phyloP scores from a whole-genome alignment of 2,888 invertebrate genomes.

The Polydrusus cervinus region DNA sequence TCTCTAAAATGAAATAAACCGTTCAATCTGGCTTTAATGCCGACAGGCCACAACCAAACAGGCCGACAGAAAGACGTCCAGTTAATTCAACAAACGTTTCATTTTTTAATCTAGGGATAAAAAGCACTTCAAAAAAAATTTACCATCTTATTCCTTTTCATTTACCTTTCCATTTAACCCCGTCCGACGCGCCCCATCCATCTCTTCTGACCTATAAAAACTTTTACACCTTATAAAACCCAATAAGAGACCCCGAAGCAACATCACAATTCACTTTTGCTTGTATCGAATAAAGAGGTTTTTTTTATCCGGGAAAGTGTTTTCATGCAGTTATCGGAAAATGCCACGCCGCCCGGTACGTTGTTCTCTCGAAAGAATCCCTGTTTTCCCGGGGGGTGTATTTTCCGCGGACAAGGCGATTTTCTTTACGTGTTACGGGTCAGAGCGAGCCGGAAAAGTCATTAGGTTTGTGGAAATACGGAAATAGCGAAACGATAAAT shows the following conservation, averaged over 20 bases:
- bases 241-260: constrained; percentile 21
- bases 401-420: constrained; percentile 16
- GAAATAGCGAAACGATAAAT: constrained; percentile 10
- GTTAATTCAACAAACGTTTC: too few relatives aligned
- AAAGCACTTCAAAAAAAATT: too few relatives aligned
- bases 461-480: constrained; percentile 13
- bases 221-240: constrained; percentile 26
- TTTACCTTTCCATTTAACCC: neutral
- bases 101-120: too few relatives aligned
- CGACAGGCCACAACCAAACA: too few relatives aligned
- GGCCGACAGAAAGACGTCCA: too few relatives aligned
- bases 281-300: constrained; percentile 27
- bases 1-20: too few relatives aligned
- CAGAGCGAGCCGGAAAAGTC: constrained; percentile 10
- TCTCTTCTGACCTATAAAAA: constrained; percentile 12
- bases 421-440: constrained; percentile 18
- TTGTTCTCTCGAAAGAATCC: constrained; percentile 17
- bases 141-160: neutral
- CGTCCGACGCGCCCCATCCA: neutral
- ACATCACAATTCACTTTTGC: constrained; percentile 27
- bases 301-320: constrained; percentile 21
- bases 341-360: neutral
- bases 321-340: constrained; percentile 26
- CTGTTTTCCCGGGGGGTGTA: constrained; percentile 1
- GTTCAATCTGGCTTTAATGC: too few relatives aligned